Conservation (phyloP, 2,888 invertebrate species). For the Onthophagus sagittarius region DNA sequence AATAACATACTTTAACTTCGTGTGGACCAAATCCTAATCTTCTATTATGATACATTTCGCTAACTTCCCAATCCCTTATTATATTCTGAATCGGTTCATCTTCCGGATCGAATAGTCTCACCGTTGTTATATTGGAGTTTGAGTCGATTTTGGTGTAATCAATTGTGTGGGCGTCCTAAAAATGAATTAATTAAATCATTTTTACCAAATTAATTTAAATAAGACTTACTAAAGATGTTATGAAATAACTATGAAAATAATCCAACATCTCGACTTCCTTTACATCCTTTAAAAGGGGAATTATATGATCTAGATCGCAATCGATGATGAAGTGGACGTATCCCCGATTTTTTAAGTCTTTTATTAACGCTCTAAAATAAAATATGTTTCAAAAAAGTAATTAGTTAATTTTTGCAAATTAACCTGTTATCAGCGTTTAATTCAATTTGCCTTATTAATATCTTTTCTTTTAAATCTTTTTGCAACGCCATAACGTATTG, state of each 20-base stretch:
- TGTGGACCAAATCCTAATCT: conserved; percentile 25
- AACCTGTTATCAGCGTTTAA: conserved; percentile 35
- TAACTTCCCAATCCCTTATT: conserved; percentile 45
- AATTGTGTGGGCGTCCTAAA: conserved; percentile 60
- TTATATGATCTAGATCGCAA: conserved; percentile 63
- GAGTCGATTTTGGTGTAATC: conserved; percentile 61
- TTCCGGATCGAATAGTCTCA: conserved; percentile 59
- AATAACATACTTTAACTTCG: conserved; percentile 29
- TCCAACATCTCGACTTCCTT: conserved; percentile 75
- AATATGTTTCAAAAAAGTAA: conserved; percentile 1
- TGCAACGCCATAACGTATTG: conserved; percentile 75
- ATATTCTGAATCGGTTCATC: conserved; percentile 52
- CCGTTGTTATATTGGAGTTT: conserved; percentile 66
- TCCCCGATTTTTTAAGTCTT: conserved; percentile 66
- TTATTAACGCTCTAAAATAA: conserved; percentile 61
- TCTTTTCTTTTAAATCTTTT: conserved; percentile 56
- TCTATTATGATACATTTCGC: conserved; percentile 30
- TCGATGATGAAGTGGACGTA: conserved; percentile 74
- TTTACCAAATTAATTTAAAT: neutral
- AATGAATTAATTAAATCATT: conserved; percentile 20
- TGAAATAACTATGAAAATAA: conserved; percentile 61
- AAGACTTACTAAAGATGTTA: conserved; percentile 58
- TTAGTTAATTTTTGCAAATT: neutral
- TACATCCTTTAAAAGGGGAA: conserved; percentile 61
- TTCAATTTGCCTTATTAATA: conserved; percentile 62